Evolutionary conservation across 1,140 invertebrate species (phyloP).

Genomic region (Reticulitermes speratus): DNA sequence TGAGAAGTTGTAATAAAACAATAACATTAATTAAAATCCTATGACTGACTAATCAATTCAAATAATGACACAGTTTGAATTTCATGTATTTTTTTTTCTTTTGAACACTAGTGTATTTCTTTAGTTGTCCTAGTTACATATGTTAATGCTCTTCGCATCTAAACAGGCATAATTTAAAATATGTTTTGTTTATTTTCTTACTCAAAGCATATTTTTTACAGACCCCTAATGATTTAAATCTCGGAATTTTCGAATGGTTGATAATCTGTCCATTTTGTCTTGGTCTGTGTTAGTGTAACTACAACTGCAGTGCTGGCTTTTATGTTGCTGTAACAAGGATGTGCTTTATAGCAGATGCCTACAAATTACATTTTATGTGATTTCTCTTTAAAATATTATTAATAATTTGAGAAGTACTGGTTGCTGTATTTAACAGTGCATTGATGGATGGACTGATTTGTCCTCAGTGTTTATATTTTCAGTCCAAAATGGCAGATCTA

Average conservation of each 20-base stretch:
- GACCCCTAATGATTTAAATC: slow-evolving; percentile 7
- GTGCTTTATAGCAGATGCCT: slow-evolving; percentile 10
- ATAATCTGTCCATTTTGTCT: slow-evolving; percentile 15
- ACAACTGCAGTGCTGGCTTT: neutral
- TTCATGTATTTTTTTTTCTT: neutral
- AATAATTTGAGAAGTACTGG: slow-evolving; percentile 17
- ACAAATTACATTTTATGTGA: slow-evolving; percentile 11
- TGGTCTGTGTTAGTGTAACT: slow-evolving; percentile 19
- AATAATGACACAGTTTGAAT: slow-evolving; percentile 8
- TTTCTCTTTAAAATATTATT: slow-evolving; percentile 1
- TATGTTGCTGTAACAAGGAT: neutral
- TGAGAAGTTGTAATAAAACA: slow-evolving; percentile 20
- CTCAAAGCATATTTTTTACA: slow-evolving; percentile 20
- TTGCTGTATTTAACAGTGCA: slow-evolving; percentile 7
- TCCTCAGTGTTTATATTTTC: slow-evolving; percentile 13
- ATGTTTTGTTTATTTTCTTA: slow-evolving; percentile 13
- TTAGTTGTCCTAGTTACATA: slow-evolving; percentile 5
- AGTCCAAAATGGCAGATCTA: neutral
- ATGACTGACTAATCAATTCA: neutral
- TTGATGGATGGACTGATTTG: slow-evolving; percentile 21
- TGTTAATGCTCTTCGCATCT: slow-evolving; percentile 22
- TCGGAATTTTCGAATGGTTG: slow-evolving; percentile 21
- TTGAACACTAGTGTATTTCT: slow-evolving; percentile 25
- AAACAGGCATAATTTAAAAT: slow-evolving; percentile 20
- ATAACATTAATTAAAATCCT: slow-evolving; percentile 23